Evolutionary conservation across 2,797 vertebrate genomes (phyloP).

Genomic region (Microctenopoma lineatum): DNA sequence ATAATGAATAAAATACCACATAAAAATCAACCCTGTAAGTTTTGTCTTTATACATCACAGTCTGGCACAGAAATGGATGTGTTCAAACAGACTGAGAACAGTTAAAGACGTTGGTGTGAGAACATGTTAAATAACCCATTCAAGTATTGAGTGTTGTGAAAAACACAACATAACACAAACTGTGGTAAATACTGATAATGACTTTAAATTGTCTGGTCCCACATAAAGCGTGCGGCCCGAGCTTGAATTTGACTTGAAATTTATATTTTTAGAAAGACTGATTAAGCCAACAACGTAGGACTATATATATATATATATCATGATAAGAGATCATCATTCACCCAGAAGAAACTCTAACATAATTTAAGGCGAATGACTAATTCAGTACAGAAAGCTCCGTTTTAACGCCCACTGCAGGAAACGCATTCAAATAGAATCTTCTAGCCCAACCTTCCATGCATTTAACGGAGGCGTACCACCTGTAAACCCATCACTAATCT

Average conservation of each 20-base stretch:
- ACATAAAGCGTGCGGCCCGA: background rate
- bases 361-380: constrained; percentile 2
- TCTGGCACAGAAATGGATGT: constrained; percentile 15
- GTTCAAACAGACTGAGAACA: background rate
- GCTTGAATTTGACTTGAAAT: constrained; percentile 7
- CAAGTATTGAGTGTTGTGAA: constrained; percentile 1
- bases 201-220: constrained; percentile 18
- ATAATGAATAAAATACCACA: background rate
- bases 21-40: background rate
- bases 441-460: constrained; percentile 3
- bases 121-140: background rate
- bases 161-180: background rate
- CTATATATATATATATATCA: background rate
- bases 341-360: background rate
- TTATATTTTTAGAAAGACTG: background rate
- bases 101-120: constrained; percentile 35
- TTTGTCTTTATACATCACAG: constrained; percentile 36
- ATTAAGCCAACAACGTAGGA: background rate
- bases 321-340: background rate
- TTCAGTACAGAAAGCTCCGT: background rate
- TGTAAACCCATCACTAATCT: constrained; percentile 11
- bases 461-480: background rate
- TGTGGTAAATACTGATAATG: constrained; percentile 1
- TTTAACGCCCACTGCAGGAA: constrained; percentile 19
- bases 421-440: background rate